Base-by-base conservation (phyloP, 2,888 invertebrate genomes). In the Apamea sordens region DNA sequence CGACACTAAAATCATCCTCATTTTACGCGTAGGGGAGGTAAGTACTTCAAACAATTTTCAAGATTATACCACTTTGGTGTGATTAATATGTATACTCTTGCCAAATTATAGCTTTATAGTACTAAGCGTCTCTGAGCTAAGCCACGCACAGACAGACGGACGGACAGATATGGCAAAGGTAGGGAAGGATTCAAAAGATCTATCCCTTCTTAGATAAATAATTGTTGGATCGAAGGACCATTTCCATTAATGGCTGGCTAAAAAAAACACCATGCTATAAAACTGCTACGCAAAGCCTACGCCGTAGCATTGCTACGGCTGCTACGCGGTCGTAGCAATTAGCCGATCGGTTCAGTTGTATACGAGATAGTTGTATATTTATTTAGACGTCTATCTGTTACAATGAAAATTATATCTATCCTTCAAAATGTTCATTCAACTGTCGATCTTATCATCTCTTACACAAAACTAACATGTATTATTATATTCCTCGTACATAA, bases 371-470 rank as follows among this genome's bases (percentile, higher is more conserved):
- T 24, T 50, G 7, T 50, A 36, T 80, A 68, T 80, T 65, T 56
- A 80, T 63, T 32, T 13, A 41, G 28, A 74, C 36, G 21, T 41
- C 13, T 64, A 15, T 5, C n/a, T 61, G 7, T 61, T 36, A 47
- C 47, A 65, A 21, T n/a, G 47, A 59, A 32, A 59, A 67, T 76
- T 47, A 61, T 47, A 67, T 41, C 18, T n/a, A 71, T 44, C 53
- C 18, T 44, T 70, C 32, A 82, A 82, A 69, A 64, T 59, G n/a
- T 83, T 56, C 74, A 82, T 50, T 84, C 59, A 79, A 71, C 79
- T 75, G 80, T 83, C 75, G 71, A 73, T 80, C 72, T 63, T 72
- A 75, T 65, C 63, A 73, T 69, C 41, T 56, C 28, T 65, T 18
- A 36, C 50, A 75, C n/a, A 53, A 70, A 80, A 80, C 80, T 67